A percentile compares a stretch with the other conserved stretches of the same genome.
Evolutionary conservation across 2,888 invertebrate species (phyloP).

Genomic region (Cylloceria caligata): DNA sequence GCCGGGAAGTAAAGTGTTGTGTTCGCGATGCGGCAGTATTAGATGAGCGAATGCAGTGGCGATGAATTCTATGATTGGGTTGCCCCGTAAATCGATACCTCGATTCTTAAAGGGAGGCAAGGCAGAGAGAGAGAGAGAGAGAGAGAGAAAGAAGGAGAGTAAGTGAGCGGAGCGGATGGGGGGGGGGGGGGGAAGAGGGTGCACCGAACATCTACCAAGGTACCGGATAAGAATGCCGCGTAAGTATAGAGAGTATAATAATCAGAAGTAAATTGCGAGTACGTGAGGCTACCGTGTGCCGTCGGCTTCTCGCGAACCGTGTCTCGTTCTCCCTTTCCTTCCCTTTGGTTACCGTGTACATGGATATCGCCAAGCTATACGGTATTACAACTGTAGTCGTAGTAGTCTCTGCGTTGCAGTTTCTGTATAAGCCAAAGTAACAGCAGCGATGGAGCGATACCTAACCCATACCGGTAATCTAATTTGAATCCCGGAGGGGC

Average conservation of each 20-base stretch:
- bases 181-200: constrained; percentile 10
- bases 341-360: constrained; percentile 23
- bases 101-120: constrained; percentile 44
- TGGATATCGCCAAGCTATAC: constrained; percentile 1
- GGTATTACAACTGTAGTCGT: constrained; percentile 13
- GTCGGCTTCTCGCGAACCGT: constrained; percentile 67
- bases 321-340: constrained; percentile 42
- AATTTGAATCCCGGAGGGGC: constrained; percentile 76
- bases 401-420: constrained; percentile 14
- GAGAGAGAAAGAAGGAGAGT: constrained; percentile 14
- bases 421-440: constrained; percentile 33
- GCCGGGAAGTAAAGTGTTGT: not conserved
- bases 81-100: constrained; percentile 61
- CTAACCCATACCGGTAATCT: constrained; percentile 77
- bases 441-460: constrained; percentile 44
- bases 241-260: constrained; percentile 83
- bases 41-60: constrained; percentile 21
- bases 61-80: constrained; percentile 58
- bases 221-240: constrained; percentile 70
- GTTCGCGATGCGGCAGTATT: constrained; percentile 1
- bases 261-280: constrained; percentile 84
- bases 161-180: not conserved
- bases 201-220: constrained; percentile 50
- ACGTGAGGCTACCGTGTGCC: constrained; percentile 84
- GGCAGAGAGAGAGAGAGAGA: not conserved